A percentile compares a stretch with the other conserved stretches of the same genome.
phyloP scores from a whole-genome alignment of 2,113 vertebrate species.

The Chelonoidis abingdonii region DNA sequence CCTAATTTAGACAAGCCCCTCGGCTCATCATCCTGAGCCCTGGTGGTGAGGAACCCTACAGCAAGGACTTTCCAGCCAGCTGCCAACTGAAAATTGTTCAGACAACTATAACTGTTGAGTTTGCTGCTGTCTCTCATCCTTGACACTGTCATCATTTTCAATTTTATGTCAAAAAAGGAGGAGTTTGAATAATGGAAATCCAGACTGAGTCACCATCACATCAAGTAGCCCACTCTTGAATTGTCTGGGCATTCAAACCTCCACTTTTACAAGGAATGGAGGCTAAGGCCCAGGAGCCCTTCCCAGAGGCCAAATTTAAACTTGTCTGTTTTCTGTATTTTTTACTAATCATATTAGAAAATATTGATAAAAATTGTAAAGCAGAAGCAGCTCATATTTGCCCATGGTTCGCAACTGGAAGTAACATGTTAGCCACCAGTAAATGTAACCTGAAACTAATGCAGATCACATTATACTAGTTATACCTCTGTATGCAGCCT shows the following conservation, averaged over 20 bases:
- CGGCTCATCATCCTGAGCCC: not conserved
- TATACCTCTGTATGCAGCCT: not conserved
- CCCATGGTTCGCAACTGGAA: not conserved
- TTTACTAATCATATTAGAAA: not conserved
- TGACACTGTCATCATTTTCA: not conserved
- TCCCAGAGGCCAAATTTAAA: not conserved
- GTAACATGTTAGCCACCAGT: not conserved
- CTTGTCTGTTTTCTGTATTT: not conserved
- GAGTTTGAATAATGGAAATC: not conserved
- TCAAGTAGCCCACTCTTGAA: fast-evolving
- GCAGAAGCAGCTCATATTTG: not conserved
- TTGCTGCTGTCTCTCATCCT: not conserved
- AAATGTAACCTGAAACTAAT: not conserved
- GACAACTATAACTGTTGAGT: not conserved
- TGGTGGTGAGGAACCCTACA: not conserved
- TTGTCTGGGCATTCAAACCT: not conserved
- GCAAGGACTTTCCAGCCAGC: not conserved
- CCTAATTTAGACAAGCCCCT: not conserved
- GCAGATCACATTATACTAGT: not conserved
- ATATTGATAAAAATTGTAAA: not conserved
- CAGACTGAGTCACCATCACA: not conserved
- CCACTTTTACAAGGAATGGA: not conserved
- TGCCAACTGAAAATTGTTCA: not conserved
- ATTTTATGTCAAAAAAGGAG: not conserved
- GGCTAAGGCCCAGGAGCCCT: not conserved